Evolutionary conservation across 2,888 invertebrate species (phyloP).

Genomic region (Eledona agricola): DNA sequence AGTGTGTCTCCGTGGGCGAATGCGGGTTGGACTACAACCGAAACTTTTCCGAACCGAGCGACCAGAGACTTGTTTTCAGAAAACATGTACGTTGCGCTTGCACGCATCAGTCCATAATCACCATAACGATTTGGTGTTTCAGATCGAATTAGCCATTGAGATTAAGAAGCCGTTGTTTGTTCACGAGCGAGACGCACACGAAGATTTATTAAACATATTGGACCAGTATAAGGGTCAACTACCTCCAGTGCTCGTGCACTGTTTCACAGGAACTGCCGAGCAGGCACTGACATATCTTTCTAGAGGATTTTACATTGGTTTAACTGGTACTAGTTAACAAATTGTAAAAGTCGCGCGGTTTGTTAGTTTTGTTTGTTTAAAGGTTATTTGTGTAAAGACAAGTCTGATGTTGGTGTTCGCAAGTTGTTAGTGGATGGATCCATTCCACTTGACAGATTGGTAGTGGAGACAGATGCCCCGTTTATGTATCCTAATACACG

Average conservation of each 20-base stretch:
- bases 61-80: slow-evolving; percentile 86
- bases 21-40: slow-evolving; percentile 95
- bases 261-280: slow-evolving; percentile 88
- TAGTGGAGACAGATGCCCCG: slow-evolving; percentile 94
- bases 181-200: slow-evolving; percentile 92
- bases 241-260: slow-evolving; percentile 89
- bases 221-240: slow-evolving; percentile 64
- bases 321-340: slow-evolving; percentile 68
- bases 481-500: slow-evolving; percentile 96
- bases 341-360: not conserved
- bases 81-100: slow-evolving; percentile 83
- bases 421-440: slow-evolving; percentile 81
- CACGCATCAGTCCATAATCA: no score
- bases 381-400: slow-evolving; percentile 90
- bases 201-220: slow-evolving; percentile 81
- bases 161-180: slow-evolving; percentile 88
- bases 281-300: slow-evolving; percentile 86
- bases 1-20: slow-evolving; percentile 94
- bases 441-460: slow-evolving; percentile 82
- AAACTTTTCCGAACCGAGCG: slow-evolving; percentile 90
- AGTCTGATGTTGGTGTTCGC: slow-evolving; percentile 89
- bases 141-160: slow-evolving; percentile 86
- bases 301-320: slow-evolving; percentile 85
- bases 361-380: slow-evolving; percentile 14
- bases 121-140: slow-evolving; percentile 48